A percentile compares a stretch with the other conserved stretches of the same genome.
Conservation (phyloP, 2,113 vertebrate genomes). For the Petrocephalus microphthalmus region DNA sequence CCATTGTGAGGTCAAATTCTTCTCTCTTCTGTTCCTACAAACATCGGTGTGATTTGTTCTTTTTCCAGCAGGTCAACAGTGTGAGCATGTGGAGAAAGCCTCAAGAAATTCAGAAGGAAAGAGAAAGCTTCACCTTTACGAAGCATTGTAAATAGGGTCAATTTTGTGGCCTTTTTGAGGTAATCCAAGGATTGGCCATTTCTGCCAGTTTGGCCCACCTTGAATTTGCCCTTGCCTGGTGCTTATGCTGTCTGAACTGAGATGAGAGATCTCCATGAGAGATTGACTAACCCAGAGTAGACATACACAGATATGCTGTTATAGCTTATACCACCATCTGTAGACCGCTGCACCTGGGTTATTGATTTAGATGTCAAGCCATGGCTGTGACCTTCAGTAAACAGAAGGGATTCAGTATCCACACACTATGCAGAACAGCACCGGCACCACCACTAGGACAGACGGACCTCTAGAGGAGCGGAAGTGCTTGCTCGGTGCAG, state of each 20-base stretch:
- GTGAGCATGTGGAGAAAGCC: not conserved
- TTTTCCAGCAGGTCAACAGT: not conserved
- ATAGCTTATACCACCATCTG: not conserved
- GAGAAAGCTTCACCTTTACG: not conserved
- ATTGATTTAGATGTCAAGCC: not conserved
- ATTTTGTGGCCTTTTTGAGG: not conserved
- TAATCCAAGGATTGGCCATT: not conserved
- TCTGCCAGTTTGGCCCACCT: not conserved
- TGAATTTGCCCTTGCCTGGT: not conserved
- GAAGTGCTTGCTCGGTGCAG: constrained; percentile 84
- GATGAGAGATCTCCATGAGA: not conserved
- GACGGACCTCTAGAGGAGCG: constrained; percentile 74
- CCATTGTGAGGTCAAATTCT: not conserved
- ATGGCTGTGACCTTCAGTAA: not conserved
- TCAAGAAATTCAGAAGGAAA: not conserved
- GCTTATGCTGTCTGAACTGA: not conserved
- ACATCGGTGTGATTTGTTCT: not conserved
- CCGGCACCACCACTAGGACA: not conserved
- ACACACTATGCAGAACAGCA: not conserved
- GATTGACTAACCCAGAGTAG: not conserved
- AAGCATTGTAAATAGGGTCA: not conserved
- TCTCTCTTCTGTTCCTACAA: not conserved
- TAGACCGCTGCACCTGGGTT: not conserved
- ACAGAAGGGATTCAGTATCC: not conserved
- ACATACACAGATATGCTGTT: not conserved